A percentile compares a stretch with the other conserved stretches of the same genome.
These are phyloP conservation scores for Achlya flavicornis DNA, from an alignment of 2,888 invertebrate species.

Conservation along the genomic window DNA sequence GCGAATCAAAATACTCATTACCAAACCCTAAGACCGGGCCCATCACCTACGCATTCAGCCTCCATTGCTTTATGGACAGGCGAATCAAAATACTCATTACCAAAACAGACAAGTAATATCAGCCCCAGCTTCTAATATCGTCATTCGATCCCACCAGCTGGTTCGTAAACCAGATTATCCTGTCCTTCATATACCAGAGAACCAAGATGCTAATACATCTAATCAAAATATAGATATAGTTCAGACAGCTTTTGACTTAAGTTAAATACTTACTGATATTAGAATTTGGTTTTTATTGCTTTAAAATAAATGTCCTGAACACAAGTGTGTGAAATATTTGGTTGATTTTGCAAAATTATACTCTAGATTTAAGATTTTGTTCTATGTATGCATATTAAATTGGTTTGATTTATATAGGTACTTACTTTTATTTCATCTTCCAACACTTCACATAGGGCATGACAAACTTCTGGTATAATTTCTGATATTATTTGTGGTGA, in stretches of 20 bases:
- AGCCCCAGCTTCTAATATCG: slow-evolving; percentile 14
- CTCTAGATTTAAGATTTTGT: not conserved
- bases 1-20: no score
- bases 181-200: slow-evolving; percentile 14
- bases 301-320: not conserved
- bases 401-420: no score
- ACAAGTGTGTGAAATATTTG: slow-evolving; percentile 3
- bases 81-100: slow-evolving; percentile 13
- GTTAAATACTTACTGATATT: slow-evolving; percentile 9
- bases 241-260: slow-evolving; percentile 12
- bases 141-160: slow-evolving; percentile 13
- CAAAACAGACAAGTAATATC: slow-evolving; percentile 15
- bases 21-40: not conserved
- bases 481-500: slow-evolving; percentile 24
- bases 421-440: no score
- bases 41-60: no score
- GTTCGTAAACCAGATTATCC: slow-evolving; percentile 12
- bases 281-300: no score
- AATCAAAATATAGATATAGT: slow-evolving; percentile 12
- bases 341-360: slow-evolving; percentile 4
- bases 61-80: not conserved
- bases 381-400: no score
- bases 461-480: slow-evolving; percentile 26
- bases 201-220: slow-evolving; percentile 13
- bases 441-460: not conserved